These are phyloP conservation scores for Simalia tracyae DNA, from an alignment of 2,797 vertebrate species.

Conservation along the genomic window DNA sequence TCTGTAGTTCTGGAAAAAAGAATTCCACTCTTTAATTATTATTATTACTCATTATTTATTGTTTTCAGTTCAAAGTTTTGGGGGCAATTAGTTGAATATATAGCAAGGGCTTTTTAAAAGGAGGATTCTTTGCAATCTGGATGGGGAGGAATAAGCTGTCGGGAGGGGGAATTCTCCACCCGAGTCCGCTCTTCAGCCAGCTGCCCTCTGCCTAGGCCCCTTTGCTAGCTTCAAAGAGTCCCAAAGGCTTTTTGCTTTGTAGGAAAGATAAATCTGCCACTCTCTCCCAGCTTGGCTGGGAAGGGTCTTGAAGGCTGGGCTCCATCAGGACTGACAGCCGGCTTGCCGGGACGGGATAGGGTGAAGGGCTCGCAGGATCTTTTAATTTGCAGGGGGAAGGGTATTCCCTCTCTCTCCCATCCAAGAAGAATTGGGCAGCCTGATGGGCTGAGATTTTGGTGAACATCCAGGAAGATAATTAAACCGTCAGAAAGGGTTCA, in stretches of 20 bases:
- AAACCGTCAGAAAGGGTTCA: conserved; percentile 18
- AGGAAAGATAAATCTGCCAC: conserved; percentile 35
- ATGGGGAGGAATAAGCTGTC: not conserved
- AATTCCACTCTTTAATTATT: not conserved
- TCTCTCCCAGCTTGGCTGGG: conserved; percentile 17
- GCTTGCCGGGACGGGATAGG: not conserved
- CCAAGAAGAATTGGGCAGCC: not conserved
- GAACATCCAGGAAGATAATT: not conserved
- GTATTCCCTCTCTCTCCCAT: not conserved
- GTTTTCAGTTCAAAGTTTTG: not conserved
- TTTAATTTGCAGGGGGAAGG: not conserved
- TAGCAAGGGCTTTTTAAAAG: not conserved
- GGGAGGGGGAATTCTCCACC: not conserved
- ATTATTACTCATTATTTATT: not conserved
- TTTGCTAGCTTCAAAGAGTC: conserved; percentile 29
- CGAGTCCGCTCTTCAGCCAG: conserved; percentile 6
- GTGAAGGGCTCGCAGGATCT: not conserved
- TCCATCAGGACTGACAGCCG: conserved; percentile 32
- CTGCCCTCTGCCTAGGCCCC: conserved; percentile 22
- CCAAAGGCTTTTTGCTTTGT: conserved; percentile 28
- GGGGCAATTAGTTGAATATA: not conserved
- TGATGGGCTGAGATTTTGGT: not conserved
- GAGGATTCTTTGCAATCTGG: conserved; percentile 7
- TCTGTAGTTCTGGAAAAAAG: not conserved
- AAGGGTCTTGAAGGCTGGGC: conserved; percentile 10